Evolutionary conservation across 2,113 vertebrate species (phyloP).

Genomic region (Sprattus sprattus): DNA sequence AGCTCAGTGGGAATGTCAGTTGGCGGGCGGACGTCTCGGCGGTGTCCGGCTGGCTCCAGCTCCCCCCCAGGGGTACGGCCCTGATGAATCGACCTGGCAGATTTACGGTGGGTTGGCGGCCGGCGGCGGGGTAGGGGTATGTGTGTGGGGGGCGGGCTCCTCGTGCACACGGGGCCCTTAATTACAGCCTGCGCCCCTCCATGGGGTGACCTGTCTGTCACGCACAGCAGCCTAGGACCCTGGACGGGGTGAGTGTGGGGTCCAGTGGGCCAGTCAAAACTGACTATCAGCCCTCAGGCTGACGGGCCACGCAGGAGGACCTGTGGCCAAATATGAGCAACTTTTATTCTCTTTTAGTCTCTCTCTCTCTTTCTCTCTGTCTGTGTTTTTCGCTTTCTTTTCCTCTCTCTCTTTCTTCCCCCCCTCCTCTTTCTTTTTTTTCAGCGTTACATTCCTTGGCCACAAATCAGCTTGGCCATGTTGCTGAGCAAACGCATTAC

Average conservation of each 20-base stretch:
- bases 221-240: slow-evolving; percentile 49
- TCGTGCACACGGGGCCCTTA: slow-evolving; percentile 36
- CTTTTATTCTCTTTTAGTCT: slow-evolving; percentile 22
- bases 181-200: slow-evolving; percentile 64
- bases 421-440: background rate
- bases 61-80: slow-evolving; percentile 56
- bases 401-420: slow-evolving; percentile 18
- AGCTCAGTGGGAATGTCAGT: slow-evolving; percentile 49
- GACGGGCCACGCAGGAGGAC: slow-evolving; percentile 54
- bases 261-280: slow-evolving; percentile 56
- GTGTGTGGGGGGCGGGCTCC: slow-evolving; percentile 26
- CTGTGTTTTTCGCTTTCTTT: background rate
- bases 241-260: slow-evolving; percentile 63
- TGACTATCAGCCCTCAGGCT: slow-evolving; percentile 50
- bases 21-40: slow-evolving; percentile 51
- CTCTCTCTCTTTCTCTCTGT: background rate
- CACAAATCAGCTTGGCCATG: background rate
- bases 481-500: background rate
- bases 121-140: slow-evolving; percentile 9
- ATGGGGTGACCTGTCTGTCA: slow-evolving; percentile 59
- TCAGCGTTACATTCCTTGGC: background rate
- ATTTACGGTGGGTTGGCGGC: slow-evolving; percentile 64
- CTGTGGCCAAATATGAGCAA: slow-evolving; percentile 56
- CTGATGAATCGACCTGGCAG: slow-evolving; percentile 66
- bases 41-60: slow-evolving; percentile 57